Evolutionary conservation across 1,140 invertebrate genomes (phyloP), one percentile per base, ranked within the genome.

Genomic region (Teleopsis dalmanni): DNA sequence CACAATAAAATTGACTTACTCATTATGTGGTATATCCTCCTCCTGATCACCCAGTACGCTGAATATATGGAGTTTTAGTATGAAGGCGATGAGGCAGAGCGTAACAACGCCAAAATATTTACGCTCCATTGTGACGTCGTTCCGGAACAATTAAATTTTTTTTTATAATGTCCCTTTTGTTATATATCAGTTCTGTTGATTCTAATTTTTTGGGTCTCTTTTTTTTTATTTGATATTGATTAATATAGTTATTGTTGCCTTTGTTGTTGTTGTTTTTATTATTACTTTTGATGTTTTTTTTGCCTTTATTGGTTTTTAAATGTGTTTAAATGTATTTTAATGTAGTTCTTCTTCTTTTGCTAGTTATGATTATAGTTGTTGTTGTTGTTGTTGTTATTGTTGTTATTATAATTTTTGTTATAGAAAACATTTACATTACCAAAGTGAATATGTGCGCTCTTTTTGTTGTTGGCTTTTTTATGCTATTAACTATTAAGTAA

Each of bases 21-120:
- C 84, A 72, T 85, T 84, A 68, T 87, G 85, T 35, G 85, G 85
- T 62, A 88, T 88, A 65, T 87, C 85, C 76, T 88, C 85, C 58
- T 87, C 84, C 66, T 87, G 84, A 72, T 87, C 81, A 44, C 73
- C 76, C 41, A 71, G 50, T 51, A 70, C 73, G 34, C 48, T 49
- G 29, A 63, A 57, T 55, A 70, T 60, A 48, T 57, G 56, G 45
- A 57, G 57, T 53, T 67, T 57, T 46, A 68, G 58, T 58, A 65
- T 48, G 41, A 68, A 56, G 38, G 63, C 47, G 37, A 59, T 54
- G 55, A 67, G 53, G 45, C 62, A 55, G 41, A 68, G 51, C 47
- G 65, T 59, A 47, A 62, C 35, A 55, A 65, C 58, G 47, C 54
- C 57, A 47, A 65, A 53, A 29, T 60, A 51, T 55, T 67, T 60